These are phyloP conservation scores for Rhopalosiphum nymphaeae DNA, from an alignment of 2,888 invertebrate species.

Conservation along the genomic window DNA sequence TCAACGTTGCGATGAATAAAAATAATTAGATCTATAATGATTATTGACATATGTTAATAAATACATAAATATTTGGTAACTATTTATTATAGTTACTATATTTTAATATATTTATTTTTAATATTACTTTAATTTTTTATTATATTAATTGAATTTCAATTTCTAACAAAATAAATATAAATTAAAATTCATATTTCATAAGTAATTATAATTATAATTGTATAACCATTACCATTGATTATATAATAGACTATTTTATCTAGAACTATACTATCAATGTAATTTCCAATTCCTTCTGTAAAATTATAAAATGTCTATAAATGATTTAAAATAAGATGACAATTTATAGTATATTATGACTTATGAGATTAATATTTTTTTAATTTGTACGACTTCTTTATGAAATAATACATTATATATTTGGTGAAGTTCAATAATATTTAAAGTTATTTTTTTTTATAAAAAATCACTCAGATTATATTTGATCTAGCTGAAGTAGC, in stretches of 20 bases:
- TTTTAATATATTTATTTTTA: neutral
- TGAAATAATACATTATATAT: neutral
- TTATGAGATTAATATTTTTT: neutral
- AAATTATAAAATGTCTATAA: neutral
- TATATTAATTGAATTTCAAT: neutral
- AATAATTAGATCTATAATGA: neutral
- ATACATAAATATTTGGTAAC: neutral
- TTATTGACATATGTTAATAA: neutral
- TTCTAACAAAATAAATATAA: neutral
- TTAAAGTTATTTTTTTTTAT: neutral
- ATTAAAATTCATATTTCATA: neutral
- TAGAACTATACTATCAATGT: too few species aligned
- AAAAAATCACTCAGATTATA: neutral
- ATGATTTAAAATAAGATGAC: neutral
- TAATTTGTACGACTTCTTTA: neutral
- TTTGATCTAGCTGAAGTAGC: neutral
- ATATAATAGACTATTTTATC: too few species aligned
- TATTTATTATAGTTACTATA: neutral
- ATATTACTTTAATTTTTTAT: too few species aligned
- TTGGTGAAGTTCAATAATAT: neutral
- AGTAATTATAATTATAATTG: neutral
- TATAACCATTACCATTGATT: neutral
- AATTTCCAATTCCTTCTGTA: neutral
- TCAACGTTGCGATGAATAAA: constrained; percentile 39
- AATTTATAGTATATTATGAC: neutral